Conservation (phyloP, 2,888 invertebrate genomes). For the Plebejus melissa region DNA sequence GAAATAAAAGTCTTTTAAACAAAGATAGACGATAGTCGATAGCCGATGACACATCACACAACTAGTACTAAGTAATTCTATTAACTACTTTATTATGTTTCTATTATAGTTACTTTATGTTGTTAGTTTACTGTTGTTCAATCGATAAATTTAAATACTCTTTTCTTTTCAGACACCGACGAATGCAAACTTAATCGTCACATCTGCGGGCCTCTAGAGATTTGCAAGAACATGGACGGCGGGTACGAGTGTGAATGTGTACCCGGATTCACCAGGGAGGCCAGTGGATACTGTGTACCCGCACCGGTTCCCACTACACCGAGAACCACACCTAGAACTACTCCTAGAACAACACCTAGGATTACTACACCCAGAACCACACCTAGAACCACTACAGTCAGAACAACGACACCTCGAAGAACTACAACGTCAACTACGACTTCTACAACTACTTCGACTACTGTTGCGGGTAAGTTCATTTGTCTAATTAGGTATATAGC, state of each 20-base stretch:
- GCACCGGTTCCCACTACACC: constrained; percentile 36
- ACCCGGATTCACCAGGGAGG: constrained; percentile 85
- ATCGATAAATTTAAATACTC: no score
- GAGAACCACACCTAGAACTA: constrained; percentile 33
- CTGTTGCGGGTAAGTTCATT: constrained; percentile 26
- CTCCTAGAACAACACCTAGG: constrained; percentile 37
- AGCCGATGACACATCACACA: no score
- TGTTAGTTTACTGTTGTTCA: no score
- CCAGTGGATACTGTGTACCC: constrained; percentile 55
- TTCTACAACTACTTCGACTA: constrained; percentile 32
- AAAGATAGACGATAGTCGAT: no score
- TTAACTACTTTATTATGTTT: no score
- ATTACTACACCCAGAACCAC: constrained; percentile 39
- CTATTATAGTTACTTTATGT: no score
- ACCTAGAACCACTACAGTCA: constrained; percentile 36
- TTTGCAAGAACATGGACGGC: constrained; percentile 89
- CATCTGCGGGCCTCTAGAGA: constrained; percentile 69
- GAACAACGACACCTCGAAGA: constrained; percentile 32
- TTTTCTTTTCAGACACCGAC: constrained; percentile 81
- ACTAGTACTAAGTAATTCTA: no score
- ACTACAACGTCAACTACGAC: constrained; percentile 37
- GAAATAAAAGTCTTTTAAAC: no score
- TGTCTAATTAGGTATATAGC: no score
- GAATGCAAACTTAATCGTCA: constrained; percentile 82
- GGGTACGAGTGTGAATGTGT: constrained; percentile 91